Evolutionary conservation across 2,797 vertebrate species (phyloP).

Genomic region (Melanogrammus aeglefinus): DNA sequence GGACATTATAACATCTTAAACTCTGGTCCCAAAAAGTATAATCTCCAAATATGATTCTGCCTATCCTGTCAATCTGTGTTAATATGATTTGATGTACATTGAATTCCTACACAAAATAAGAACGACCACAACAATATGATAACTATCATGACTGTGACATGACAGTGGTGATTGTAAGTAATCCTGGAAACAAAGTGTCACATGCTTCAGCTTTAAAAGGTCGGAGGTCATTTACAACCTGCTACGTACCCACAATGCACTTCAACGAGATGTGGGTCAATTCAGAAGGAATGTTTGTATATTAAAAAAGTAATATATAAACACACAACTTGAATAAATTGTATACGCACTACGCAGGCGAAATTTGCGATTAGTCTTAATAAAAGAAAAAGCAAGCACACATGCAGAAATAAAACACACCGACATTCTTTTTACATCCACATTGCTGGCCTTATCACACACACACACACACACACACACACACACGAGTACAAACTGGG

Average conservation of each 20-base stretch:
- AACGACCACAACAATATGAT: not conserved
- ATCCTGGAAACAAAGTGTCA: slow-evolving; percentile 48
- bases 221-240: slow-evolving; percentile 17
- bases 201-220: slow-evolving; percentile 47
- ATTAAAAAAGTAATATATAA: slow-evolving; percentile 12
- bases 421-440: not conserved
- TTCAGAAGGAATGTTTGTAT: slow-evolving; percentile 50
- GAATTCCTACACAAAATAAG: slow-evolving; percentile 6
- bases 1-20: not conserved
- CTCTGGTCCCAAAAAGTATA: not conserved
- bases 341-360: not conserved
- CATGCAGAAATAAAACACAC: not conserved
- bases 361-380: not conserved
- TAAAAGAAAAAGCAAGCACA: not conserved
- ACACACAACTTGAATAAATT: slow-evolving; percentile 17
- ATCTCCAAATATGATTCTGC: not conserved
- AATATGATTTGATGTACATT: slow-evolving; percentile 3
- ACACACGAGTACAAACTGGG: slow-evolving; percentile 5
- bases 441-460: no score
- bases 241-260: slow-evolving; percentile 2
- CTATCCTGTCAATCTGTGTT: not conserved
- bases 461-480: slow-evolving; percentile 26
- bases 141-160: slow-evolving; percentile 12
- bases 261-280: not conserved
- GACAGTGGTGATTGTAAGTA: slow-evolving; percentile 43